These are phyloP conservation scores for Enteromius anoplus DNA, from an alignment of 2,797 vertebrate genomes.

Conservation along the genomic window DNA sequence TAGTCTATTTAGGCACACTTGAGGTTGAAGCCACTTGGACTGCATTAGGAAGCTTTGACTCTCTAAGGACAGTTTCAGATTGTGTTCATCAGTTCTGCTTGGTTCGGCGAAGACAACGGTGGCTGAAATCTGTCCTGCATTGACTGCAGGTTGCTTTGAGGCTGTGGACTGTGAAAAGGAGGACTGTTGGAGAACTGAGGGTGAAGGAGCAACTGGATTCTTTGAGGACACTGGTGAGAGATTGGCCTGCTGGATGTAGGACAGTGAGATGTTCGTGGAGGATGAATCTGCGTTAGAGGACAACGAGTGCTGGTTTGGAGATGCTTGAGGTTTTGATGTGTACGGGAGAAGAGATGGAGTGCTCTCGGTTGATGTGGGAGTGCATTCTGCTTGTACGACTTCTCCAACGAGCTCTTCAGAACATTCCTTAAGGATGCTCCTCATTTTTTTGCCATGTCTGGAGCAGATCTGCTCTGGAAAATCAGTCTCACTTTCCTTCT, in stretches of 20 bases:
- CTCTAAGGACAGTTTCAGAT: slow-evolving; percentile 56
- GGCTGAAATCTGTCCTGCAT: slow-evolving; percentile 9
- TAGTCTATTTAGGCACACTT: slow-evolving; percentile 69
- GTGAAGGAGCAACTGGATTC: neutral
- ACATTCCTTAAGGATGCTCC: slow-evolving; percentile 74
- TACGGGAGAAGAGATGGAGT: slow-evolving; percentile 27
- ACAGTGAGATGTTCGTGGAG: slow-evolving; percentile 5
- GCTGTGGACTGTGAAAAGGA: slow-evolving; percentile 2
- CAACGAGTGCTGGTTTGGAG: slow-evolving; percentile 34
- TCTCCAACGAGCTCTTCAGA: slow-evolving; percentile 60
- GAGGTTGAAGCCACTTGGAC: slow-evolving; percentile 68
- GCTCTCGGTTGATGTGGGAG: slow-evolving; percentile 25
- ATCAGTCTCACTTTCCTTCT: neutral
- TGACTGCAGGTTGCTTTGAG: slow-evolving; percentile 11
- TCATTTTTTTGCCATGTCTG: slow-evolving; percentile 75
- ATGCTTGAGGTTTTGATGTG: slow-evolving; percentile 50
- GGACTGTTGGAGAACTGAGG: slow-evolving; percentile 7
- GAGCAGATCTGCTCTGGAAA: slow-evolving; percentile 71
- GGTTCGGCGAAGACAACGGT: neutral
- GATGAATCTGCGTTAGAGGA: slow-evolving; percentile 40
- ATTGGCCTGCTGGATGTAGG: slow-evolving; percentile 11
- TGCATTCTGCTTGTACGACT: slow-evolving; percentile 43
- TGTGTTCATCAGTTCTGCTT: neutral
- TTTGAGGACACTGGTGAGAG: neutral
- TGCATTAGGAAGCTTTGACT: slow-evolving; percentile 62